Percentiles rank a stretch among this genome's conserved stretches.
Conservation (phyloP, 2,113 vertebrate genomes). For the Rhabdomys dilectus region DNA sequence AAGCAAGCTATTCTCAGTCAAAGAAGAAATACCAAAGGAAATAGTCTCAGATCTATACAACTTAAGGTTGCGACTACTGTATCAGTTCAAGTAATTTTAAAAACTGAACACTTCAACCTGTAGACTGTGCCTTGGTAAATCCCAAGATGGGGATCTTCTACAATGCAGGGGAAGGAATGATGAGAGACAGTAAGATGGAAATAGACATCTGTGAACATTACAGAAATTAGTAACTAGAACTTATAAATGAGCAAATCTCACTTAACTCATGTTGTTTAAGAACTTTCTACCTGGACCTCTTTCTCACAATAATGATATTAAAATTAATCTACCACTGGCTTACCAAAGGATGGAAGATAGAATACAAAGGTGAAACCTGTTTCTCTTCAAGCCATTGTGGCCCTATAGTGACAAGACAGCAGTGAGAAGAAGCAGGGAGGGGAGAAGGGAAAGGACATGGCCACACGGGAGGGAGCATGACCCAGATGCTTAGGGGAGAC, state of each 20-base stretch:
- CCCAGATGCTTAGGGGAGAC: neutral
- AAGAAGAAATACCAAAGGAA: conserved; percentile 62
- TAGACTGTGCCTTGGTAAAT: conserved; percentile 36
- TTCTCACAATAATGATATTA: conserved; percentile 40
- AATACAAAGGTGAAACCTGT: neutral
- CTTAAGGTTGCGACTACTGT: conserved; percentile 76
- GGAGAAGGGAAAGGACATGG: neutral
- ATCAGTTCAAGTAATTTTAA: conserved; percentile 79
- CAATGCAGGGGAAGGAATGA: neutral
- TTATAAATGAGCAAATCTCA: conserved; percentile 34
- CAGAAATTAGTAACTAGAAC: neutral
- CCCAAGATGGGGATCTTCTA: neutral
- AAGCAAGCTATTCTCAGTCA: conserved; percentile 74
- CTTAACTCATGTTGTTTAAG: conserved; percentile 44
- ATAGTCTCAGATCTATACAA: conserved; percentile 54
- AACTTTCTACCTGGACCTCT: conserved; percentile 3
- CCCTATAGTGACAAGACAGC: neutral
- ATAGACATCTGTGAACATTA: neutral
- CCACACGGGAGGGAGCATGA: neutral
- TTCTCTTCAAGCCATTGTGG: conserved; percentile 30
- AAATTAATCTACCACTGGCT: conserved; percentile 23
- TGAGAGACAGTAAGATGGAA: neutral
- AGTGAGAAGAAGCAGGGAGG: neutral
- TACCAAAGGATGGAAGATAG: neutral
- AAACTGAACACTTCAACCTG: conserved; percentile 73